phyloP scores from a whole-genome alignment of 2,888 invertebrate species.

The Agonopterix subpropinquella region DNA sequence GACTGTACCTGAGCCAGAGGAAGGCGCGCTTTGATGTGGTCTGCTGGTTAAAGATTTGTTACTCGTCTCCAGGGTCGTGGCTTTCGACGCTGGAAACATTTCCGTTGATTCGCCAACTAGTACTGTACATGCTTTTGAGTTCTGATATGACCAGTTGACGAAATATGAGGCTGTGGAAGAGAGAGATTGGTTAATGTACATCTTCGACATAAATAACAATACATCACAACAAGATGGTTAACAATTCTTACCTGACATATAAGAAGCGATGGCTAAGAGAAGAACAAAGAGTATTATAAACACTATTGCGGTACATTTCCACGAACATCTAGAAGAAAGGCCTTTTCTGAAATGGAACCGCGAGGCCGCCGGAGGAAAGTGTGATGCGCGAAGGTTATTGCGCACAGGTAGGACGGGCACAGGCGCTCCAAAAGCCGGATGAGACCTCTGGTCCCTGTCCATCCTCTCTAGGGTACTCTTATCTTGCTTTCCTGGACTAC shows the following conservation, averaged over 20 bases:
- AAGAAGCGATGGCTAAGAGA: slow-evolving; percentile 88
- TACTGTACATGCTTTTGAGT: slow-evolving; percentile 88
- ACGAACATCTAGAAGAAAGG: slow-evolving; percentile 89
- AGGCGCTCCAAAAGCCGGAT: slow-evolving; percentile 79
- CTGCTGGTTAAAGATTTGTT: slow-evolving; percentile 82
- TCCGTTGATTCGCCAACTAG: slow-evolving; percentile 87
- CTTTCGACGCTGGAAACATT: slow-evolving; percentile 81
- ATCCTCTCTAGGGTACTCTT: slow-evolving; percentile 71
- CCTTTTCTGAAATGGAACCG: slow-evolving; percentile 93
- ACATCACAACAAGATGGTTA: neutral
- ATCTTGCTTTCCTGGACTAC: slow-evolving; percentile 83
- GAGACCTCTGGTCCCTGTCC: slow-evolving; percentile 77
- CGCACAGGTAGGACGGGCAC: slow-evolving; percentile 86
- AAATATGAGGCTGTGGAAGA: slow-evolving; percentile 83
- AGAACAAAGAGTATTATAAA: slow-evolving; percentile 89
- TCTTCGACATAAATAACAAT: neutral
- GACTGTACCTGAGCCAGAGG: slow-evolving; percentile 67
- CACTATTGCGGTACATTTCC: slow-evolving; percentile 94
- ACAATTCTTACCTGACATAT: slow-evolving; percentile 84
- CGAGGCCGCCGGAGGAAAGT: slow-evolving; percentile 82
- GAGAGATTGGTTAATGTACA: neutral
- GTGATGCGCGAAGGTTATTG: slow-evolving; percentile 82
- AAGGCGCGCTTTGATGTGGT: slow-evolving; percentile 77
- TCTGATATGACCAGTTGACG: slow-evolving; percentile 90
- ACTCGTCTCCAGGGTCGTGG: slow-evolving; percentile 79